Percentiles rank a stretch among this genome's conserved stretches.
Evolutionary conservation across 2,888 invertebrate species (phyloP).

Genomic region (Epirrita christyi): DNA sequence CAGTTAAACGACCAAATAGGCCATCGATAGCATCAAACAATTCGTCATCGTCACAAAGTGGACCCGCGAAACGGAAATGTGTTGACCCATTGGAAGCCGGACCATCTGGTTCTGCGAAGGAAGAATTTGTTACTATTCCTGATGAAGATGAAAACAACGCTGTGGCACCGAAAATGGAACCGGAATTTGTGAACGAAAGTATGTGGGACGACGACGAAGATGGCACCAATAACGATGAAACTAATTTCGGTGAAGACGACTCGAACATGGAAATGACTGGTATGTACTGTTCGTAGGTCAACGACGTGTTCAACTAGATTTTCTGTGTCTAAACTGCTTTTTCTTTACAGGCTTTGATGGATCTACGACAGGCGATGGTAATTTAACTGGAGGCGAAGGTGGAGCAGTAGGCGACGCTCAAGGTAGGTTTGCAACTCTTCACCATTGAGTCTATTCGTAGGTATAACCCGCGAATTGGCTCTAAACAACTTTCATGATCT

Average conservation of each 20-base stretch:
- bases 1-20: slow-evolving; percentile 87
- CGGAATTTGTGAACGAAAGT: slow-evolving; percentile 86
- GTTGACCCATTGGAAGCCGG: slow-evolving; percentile 86
- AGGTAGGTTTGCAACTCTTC: slow-evolving; percentile 76
- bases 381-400: slow-evolving; percentile 79
- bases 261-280: slow-evolving; percentile 87
- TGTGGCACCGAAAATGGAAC: slow-evolving; percentile 88
- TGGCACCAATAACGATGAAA: slow-evolving; percentile 86
- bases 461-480: slow-evolving; percentile 31
- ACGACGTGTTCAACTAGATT: too few species aligned
- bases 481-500: slow-evolving; percentile 39
- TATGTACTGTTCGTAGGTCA: slow-evolving; percentile 46
- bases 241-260: slow-evolving; percentile 87
- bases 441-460: slow-evolving; percentile 21
- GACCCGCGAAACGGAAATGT: slow-evolving; percentile 83
- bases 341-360: slow-evolving; percentile 76
- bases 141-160: slow-evolving; percentile 83
- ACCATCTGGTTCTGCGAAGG: slow-evolving; percentile 83
- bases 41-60: slow-evolving; percentile 85
- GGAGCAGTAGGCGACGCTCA: slow-evolving; percentile 84
- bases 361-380: slow-evolving; percentile 79
- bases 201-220: slow-evolving; percentile 86
- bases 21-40: slow-evolving; percentile 86
- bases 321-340: background rate
- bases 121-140: slow-evolving; percentile 82